Evolutionary conservation across 2,888 invertebrate genomes (phyloP).

Genomic region (Thereva unica): DNA sequence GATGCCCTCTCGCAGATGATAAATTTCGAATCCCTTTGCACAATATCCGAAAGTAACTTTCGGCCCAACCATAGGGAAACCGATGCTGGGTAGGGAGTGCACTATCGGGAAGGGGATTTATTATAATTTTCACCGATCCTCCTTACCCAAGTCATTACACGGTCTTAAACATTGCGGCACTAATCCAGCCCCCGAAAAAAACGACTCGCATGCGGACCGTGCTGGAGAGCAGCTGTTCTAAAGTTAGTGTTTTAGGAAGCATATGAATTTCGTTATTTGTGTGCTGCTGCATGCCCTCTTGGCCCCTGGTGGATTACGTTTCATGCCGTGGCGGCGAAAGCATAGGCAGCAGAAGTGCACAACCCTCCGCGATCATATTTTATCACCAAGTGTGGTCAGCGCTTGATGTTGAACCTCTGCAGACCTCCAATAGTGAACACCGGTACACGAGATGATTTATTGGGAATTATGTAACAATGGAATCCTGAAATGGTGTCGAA

Average conservation of each 20-base stretch:
- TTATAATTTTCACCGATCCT: too few species aligned
- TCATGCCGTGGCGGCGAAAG: too few species aligned
- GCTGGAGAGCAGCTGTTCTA: conserved; percentile 30
- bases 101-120: too few species aligned
- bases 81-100: too few species aligned
- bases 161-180: not conserved
- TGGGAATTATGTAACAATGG: conserved; percentile 1
- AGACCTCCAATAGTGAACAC: not conserved
- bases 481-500: not conserved
- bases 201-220: conserved; percentile 17
- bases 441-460: conserved; percentile 12
- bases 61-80: too few species aligned
- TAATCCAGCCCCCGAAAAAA: conserved; percentile 7
- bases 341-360: not conserved
- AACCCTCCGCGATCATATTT: not conserved
- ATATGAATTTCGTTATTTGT: conserved; percentile 25
- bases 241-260: conserved; percentile 24
- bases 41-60: too few species aligned
- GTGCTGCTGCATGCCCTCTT: not conserved
- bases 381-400: conserved; percentile 13
- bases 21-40: too few species aligned
- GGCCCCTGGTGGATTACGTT: not conserved
- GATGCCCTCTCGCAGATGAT: too few species aligned
- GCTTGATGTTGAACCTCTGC: conserved; percentile 11
- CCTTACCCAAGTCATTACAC: conserved; percentile 6